A percentile compares a stretch with the other conserved stretches of the same genome.
Evolutionary conservation across 1,140 invertebrate genomes (phyloP).

Genomic region (Drosophila gunungcola): DNA sequence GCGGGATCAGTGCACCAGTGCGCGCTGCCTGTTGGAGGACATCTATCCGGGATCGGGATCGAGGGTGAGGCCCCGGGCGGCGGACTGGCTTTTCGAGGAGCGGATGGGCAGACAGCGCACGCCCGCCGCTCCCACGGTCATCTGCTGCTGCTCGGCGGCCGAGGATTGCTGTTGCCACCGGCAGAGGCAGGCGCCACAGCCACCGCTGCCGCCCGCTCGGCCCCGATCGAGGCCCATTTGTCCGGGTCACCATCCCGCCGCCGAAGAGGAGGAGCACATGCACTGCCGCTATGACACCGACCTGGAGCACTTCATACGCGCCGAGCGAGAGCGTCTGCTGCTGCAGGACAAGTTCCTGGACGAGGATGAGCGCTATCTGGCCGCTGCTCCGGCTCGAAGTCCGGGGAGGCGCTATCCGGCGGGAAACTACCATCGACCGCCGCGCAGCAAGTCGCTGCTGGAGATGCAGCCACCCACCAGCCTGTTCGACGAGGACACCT

Average conservation of each 20-base stretch:
- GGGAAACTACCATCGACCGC: slow-evolving; percentile 60
- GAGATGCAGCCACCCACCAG: slow-evolving; percentile 80
- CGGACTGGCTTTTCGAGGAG: slow-evolving; percentile 75
- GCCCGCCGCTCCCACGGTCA: slow-evolving; percentile 52
- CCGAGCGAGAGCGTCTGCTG: slow-evolving; percentile 75
- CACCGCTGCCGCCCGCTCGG: slow-evolving; percentile 25
- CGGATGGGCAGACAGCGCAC: slow-evolving; percentile 38
- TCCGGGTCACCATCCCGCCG: slow-evolving; percentile 79
- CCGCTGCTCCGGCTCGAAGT: slow-evolving; percentile 33
- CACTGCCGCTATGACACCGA: slow-evolving; percentile 84
- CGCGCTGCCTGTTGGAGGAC: slow-evolving; percentile 78
- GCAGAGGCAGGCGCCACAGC: slow-evolving; percentile 50
- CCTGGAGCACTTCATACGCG: slow-evolving; percentile 81
- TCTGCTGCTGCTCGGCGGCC: slow-evolving; percentile 70
- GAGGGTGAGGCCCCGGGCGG: slow-evolving; percentile 44
- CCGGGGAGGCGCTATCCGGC: slow-evolving; percentile 28
- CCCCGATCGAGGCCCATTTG: slow-evolving; percentile 50
- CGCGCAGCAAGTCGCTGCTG: slow-evolving; percentile 78
- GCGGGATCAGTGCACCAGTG: slow-evolving; percentile 79
- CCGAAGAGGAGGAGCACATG: slow-evolving; percentile 81
- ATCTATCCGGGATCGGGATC: slow-evolving; percentile 64
- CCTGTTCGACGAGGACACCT: slow-evolving; percentile 82
- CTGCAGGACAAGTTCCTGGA: slow-evolving; percentile 83
- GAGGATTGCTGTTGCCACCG: slow-evolving; percentile 83
- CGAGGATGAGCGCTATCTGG: slow-evolving; percentile 79